These are phyloP conservation scores for Glossophaga mutica DNA, from an alignment of 2,797 vertebrate genomes.

Conservation along the genomic window DNA sequence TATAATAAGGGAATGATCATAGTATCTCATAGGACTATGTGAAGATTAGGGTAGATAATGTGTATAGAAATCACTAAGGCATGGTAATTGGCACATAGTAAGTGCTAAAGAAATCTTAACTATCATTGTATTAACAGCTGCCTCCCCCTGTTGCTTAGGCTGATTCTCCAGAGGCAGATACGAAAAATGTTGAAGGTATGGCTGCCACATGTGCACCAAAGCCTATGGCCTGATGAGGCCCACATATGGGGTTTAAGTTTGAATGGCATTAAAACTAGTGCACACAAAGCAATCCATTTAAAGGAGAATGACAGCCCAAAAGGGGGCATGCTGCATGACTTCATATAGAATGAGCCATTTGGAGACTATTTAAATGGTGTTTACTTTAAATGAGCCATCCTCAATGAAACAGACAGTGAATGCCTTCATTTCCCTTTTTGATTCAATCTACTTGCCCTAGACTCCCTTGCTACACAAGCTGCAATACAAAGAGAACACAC, in stretches of 20 bases:
- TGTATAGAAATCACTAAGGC: background rate
- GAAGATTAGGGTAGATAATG: background rate
- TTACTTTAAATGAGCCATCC: constrained; percentile 71
- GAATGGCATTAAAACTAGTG: constrained; percentile 51
- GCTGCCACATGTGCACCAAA: constrained; percentile 65
- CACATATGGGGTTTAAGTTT: constrained; percentile 64
- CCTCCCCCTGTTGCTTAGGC: background rate
- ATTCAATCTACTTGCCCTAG: constrained; percentile 57
- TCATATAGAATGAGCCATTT: constrained; percentile 70
- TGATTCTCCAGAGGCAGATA: constrained; percentile 11
- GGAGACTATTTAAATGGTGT: constrained; percentile 73
- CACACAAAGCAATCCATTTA: constrained; percentile 65
- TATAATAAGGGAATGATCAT: background rate
- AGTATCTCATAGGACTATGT: background rate
- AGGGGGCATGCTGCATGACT: constrained; percentile 64
- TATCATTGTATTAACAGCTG: background rate
- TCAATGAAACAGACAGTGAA: constrained; percentile 54
- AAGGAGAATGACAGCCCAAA: constrained; percentile 60
- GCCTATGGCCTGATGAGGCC: constrained; percentile 56
- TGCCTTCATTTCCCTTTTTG: constrained; percentile 64
- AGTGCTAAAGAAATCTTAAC: background rate
- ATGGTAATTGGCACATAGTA: background rate
- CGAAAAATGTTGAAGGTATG: constrained; percentile 43
- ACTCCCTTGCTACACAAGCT: constrained; percentile 72
- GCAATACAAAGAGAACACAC: constrained; percentile 66